Evolutionary conservation across 1,140 invertebrate genomes (phyloP).

Genomic region (Brachionus paranguensis): DNA sequence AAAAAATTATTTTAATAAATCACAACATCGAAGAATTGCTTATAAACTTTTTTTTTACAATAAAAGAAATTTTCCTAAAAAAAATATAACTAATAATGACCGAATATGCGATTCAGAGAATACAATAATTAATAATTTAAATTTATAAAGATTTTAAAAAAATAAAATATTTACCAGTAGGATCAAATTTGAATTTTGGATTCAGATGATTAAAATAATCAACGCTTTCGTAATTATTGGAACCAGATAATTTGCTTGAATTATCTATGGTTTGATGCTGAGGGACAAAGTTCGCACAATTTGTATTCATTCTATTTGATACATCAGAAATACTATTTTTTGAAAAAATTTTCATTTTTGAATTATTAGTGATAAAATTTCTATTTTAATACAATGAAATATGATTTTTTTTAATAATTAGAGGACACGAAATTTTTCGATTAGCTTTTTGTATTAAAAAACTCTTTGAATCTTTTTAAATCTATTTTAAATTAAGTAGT

Average conservation of each 20-base stretch:
- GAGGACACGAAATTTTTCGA: neutral
- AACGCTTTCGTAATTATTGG: constrained; percentile 10
- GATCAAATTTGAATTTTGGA: constrained; percentile 1
- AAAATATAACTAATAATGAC: too few species aligned
- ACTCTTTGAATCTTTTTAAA: constrained; percentile 1
- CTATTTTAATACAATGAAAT: neutral
- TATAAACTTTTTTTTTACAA: too few species aligned
- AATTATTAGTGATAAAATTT: neutral
- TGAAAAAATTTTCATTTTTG: neutral
- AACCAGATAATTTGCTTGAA: neutral
- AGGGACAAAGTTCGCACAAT: neutral
- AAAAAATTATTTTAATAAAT: too few species aligned
- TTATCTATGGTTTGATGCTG: neutral
- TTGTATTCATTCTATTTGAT: neutral
- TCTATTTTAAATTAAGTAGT: constrained; percentile 19
- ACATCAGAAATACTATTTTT: neutral
- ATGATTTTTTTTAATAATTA: neutral
- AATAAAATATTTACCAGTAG: neutral
- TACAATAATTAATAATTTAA: too few species aligned
- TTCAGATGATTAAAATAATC: neutral
- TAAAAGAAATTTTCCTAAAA: too few species aligned
- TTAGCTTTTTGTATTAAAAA: neutral
- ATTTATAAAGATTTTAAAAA: neutral
- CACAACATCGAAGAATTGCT: too few species aligned
- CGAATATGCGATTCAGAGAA: too few species aligned